phyloP scores from a whole-genome alignment of 2,888 invertebrate species.

The Girardia tigrina region DNA sequence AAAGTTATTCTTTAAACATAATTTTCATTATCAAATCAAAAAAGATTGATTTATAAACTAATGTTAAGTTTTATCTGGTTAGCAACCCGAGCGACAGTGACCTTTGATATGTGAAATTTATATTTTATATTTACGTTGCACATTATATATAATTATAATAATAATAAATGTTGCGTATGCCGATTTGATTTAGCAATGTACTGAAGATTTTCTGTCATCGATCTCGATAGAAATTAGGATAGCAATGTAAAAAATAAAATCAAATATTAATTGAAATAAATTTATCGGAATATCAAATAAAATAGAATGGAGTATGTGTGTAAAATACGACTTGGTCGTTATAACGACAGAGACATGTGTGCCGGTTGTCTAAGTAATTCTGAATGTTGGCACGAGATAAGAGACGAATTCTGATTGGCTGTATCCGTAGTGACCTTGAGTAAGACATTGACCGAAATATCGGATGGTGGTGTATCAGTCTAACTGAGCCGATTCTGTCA shows the following conservation, averaged over 20 bases:
- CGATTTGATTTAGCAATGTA: no score
- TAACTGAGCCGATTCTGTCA: slow-evolving; percentile 12
- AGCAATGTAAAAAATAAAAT: not conserved
- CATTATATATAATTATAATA: no score
- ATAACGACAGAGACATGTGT: slow-evolving; percentile 15
- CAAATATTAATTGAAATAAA: not conserved
- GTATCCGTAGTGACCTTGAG: slow-evolving; percentile 1
- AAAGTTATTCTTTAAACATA: not conserved
- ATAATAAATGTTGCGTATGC: no score
- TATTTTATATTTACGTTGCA: no score
- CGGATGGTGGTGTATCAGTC: not conserved
- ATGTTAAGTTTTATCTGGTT: no score
- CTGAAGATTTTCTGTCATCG: no score
- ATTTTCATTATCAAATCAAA: not conserved
- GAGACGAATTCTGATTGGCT: not conserved
- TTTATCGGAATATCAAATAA: not conserved
- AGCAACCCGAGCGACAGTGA: no score
- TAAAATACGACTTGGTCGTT: not conserved
- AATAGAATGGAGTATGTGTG: not conserved
- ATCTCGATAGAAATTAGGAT: no score
- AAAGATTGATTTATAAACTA: no score
- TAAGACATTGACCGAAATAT: slow-evolving; percentile 21
- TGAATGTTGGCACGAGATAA: not conserved
- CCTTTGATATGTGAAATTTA: no score
- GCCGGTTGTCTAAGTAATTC: not conserved